Conservation (phyloP, 1,140 invertebrate genomes). For the Phenacoccus solenopsis region DNA sequence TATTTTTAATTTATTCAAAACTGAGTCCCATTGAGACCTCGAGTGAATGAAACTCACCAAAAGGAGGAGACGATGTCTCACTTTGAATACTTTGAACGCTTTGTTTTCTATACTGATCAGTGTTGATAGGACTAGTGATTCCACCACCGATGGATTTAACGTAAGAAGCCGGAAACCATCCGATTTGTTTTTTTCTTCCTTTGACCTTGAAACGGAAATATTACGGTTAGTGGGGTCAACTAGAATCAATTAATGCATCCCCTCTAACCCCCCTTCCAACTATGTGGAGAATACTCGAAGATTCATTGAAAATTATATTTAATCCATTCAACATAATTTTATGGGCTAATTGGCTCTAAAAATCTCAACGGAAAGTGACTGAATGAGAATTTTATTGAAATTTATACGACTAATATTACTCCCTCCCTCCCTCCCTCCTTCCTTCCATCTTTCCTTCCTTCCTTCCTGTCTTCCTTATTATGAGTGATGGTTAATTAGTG, state of each 20-base stretch:
- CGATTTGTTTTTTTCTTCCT: slow-evolving; percentile 86
- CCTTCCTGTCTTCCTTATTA: too few relatives aligned
- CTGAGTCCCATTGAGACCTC: too few relatives aligned
- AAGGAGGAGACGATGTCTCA: neutral
- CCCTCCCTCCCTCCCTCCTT: too few relatives aligned
- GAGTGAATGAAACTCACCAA: neutral
- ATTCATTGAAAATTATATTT: slow-evolving; percentile 17
- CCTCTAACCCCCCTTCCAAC: too few relatives aligned
- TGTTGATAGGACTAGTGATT: neutral
- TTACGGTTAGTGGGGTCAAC: neutral
- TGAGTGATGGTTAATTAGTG: too few relatives aligned
- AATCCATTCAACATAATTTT: too few relatives aligned
- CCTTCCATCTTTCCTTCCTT: too few relatives aligned
- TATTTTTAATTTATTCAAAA: neutral
- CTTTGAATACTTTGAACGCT: neutral
- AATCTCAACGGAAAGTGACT: too few relatives aligned
- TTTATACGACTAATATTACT: too few relatives aligned
- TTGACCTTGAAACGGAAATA: slow-evolving; percentile 48
- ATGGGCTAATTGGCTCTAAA: too few relatives aligned
- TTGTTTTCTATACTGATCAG: neutral
- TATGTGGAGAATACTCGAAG: neutral
- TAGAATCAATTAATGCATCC: neutral
- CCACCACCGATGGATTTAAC: slow-evolving; percentile 55
- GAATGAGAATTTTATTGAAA: too few relatives aligned
- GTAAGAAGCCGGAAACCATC: slow-evolving; percentile 96